Evolutionary conservation across 2,113 vertebrate genomes (phyloP), one percentile per base, ranked within the genome.

Genomic region (Tamias sibiricus): DNA sequence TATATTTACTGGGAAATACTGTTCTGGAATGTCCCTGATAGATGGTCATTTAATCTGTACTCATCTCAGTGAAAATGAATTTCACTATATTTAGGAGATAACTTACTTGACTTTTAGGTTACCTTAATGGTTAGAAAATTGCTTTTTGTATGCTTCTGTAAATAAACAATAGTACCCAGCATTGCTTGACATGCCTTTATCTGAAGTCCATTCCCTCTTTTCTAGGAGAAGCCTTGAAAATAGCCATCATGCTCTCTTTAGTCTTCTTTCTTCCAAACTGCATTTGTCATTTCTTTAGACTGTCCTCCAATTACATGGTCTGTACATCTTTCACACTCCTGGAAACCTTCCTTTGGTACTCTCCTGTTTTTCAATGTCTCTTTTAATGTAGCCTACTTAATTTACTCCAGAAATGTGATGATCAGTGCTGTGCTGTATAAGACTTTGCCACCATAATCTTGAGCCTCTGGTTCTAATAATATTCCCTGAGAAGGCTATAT

Each of bases 31-130:
- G 12, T 88, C 72, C 47, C 26, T 71, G 26, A 26, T 35, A 14
- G 64, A 26, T 76, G 30, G 12, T 75, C 40, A 62, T 12, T 47
- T 40, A 66, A 62, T 40, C 57, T 91, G 92, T 86, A 54, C 47
- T 92, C 8, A 68, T 76, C 37, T 84, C 49, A 71, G 52, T 77
- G 68, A 57, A 91, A 89, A 57, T 90, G 35, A 68, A 88, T 96
- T 88, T 96, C 62, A 85, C 47, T 87, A 3, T 94, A 62, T 49
- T 94, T 19, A 26, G 8, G 7, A 91, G 74, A 49, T 87, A 75
- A 90, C 19, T 64, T 87, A 49, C 37, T 80, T 95, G 72, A 81
- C 20, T 93, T 97, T 96, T 88, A 90, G 71, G 52, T 88, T 71
- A 35, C 24, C 54, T 35, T 52, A 11, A 32, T 81, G 19, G 47